Conservation (phyloP, 2,113 vertebrate genomes). For the Silurus glanis region DNA sequence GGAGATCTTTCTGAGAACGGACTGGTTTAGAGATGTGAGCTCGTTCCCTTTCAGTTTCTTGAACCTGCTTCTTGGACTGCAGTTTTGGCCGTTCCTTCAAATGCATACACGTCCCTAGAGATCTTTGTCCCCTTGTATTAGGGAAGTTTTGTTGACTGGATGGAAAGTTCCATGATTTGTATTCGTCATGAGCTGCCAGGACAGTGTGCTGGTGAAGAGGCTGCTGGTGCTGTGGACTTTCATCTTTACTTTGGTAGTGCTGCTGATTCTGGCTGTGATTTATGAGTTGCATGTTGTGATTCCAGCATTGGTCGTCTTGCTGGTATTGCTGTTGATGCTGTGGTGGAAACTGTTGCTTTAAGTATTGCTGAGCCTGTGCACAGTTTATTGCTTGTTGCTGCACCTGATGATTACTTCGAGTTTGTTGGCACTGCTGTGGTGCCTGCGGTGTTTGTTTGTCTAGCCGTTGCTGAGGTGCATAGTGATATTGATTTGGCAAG, state of each 20-base stretch:
- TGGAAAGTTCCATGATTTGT: conserved; percentile 20
- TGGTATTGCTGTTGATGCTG: conserved; percentile 43
- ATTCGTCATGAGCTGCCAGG: not conserved
- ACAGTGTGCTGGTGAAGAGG: not conserved
- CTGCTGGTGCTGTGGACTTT: conserved; percentile 8
- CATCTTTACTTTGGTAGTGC: conserved; percentile 33
- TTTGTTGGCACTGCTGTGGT: conserved; percentile 29
- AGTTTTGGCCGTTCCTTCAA: conserved; percentile 17
- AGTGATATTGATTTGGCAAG: conserved; percentile 13
- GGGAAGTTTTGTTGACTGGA: not conserved
- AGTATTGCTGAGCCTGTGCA: conserved; percentile 49
- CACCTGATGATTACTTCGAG: conserved; percentile 49
- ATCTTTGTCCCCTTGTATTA: not conserved
- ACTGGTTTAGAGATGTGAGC: not conserved
- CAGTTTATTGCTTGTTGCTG: conserved; percentile 39
- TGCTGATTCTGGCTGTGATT: conserved; percentile 19
- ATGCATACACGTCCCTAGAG: not conserved
- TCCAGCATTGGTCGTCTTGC: conserved; percentile 7
- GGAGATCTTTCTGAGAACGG: conserved; percentile 14
- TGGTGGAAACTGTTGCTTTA: conserved; percentile 43
- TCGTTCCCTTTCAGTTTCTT: conserved; percentile 19
- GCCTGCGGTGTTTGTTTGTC: conserved; percentile 10
- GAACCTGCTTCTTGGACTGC: conserved; percentile 15
- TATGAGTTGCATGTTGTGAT: conserved; percentile 23
- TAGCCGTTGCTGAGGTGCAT: conserved; percentile 29